Percentiles rank a stretch among this genome's conserved stretches.
phyloP scores from a whole-genome alignment of 2,113 vertebrate species.

The Triplophysa dalaica region DNA sequence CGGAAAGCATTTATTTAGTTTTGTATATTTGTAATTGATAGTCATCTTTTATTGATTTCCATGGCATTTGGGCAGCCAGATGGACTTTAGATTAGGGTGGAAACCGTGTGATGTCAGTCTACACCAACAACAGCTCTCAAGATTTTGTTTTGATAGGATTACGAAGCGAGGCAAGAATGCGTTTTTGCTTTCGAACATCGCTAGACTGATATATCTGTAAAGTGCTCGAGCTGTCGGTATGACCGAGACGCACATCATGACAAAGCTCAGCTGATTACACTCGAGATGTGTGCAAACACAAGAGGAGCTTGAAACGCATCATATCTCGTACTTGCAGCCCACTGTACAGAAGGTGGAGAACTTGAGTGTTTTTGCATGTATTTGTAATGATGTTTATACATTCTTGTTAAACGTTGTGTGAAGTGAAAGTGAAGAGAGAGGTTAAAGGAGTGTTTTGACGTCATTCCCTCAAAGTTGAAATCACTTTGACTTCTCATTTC shows the following conservation, averaged over 20 bases:
- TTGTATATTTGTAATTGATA: not conserved
- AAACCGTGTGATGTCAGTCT: not conserved
- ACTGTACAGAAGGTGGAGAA: not conserved
- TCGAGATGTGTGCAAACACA: not conserved
- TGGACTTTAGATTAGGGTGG: too few species aligned
- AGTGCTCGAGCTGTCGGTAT: not conserved
- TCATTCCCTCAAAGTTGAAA: constrained; percentile 10
- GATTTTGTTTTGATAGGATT: not conserved
- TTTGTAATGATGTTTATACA: too few species aligned
- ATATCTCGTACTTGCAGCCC: too few species aligned
- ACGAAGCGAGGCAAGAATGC: not conserved
- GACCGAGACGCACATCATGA: not conserved
- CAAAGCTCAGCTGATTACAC: constrained; percentile 16
- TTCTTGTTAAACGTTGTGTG: too few species aligned
- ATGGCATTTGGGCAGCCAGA: not conserved
- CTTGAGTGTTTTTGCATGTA: too few species aligned
- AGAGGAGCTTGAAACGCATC: not conserved
- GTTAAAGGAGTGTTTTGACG: not conserved
- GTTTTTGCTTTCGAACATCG: too few species aligned
- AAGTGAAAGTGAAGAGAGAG: constrained; percentile 9
- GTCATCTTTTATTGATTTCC: not conserved
- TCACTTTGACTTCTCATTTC: not conserved
- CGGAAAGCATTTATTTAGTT: not conserved
- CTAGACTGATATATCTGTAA: not conserved
- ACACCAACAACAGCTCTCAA: not conserved